A percentile compares a stretch with the other conserved stretches of the same genome.
Evolutionary conservation across 2,888 invertebrate species (phyloP).

Genomic region (Bombylius discolor): DNA sequence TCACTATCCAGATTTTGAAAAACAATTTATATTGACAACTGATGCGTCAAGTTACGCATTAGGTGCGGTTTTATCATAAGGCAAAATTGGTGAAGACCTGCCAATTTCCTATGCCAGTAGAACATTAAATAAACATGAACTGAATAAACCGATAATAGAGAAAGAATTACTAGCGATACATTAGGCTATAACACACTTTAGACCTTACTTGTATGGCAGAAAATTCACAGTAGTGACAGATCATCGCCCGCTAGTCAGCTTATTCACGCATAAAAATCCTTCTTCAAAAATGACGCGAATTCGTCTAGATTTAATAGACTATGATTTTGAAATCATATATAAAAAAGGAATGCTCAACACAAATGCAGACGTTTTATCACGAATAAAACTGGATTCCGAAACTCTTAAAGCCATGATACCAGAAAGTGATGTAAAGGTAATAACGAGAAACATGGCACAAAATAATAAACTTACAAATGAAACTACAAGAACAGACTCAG

Average conservation of each 20-base stretch:
- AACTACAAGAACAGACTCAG: background rate
- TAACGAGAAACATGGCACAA: background rate
- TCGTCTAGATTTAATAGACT: background rate
- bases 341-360: background rate
- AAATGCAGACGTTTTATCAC: background rate
- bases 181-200: constrained; percentile 17
- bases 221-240: background rate
- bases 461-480: background rate
- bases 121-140: constrained; percentile 17
- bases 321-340: background rate
- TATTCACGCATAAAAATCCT: background rate
- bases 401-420: background rate
- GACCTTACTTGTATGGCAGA: constrained; percentile 21
- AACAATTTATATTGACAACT: constrained; percentile 19
- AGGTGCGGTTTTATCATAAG: constrained; percentile 19
- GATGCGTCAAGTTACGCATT: constrained; percentile 20
- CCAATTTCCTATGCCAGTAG: constrained; percentile 21
- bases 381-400: background rate
- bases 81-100: constrained; percentile 7
- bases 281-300: background rate
- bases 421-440: background rate
- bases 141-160: constrained; percentile 17
- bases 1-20: background rate
- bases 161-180: constrained; percentile 16
- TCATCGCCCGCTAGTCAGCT: background rate